Base-by-base conservation (phyloP, 2,113 vertebrate genomes). In the Climacteris rufus region DNA sequence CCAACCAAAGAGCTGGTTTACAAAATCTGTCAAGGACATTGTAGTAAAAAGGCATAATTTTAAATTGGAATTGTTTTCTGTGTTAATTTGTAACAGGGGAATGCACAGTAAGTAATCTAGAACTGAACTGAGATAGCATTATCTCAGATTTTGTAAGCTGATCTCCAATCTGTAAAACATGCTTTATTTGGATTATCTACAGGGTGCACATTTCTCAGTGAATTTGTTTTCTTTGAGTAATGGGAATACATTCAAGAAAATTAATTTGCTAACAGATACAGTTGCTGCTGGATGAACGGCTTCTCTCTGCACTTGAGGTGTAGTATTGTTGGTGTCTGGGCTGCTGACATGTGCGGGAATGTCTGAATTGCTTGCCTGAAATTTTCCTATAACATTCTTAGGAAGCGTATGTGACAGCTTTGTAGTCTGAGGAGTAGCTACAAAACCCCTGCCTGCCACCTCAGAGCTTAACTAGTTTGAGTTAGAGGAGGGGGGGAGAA, bases 121-220 rank as follows among this genome's bases (percentile, higher is more conserved):
- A 30, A 44, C 30, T 20, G 8, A 81, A 69, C 79, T 76, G 95
- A 87, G 64, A 69, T 72, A 95, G 64, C 82, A 75, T 91, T 95
- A 92, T 97, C 69, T 61, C 89, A 91, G 94, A 97, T 96, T 97
- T 96, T 94, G 81, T 84, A 21, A 89, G 93, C 95, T 96, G 91
- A 97, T 97, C 94, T 97, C 77, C 97, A 93, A 97, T 97, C 96
- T 97, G 91, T 95, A 97, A 97, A 97, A 95, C 86, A 91, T 25
- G 63, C 84, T 97, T 97, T 95, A 80, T 96, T 96, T 94, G 94
- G 89, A 97, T 97, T 97, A 97, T 95, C 97, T 96, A 77, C 90
- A 83, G 83, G 68, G 47, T 22, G 52, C 95, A 84, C 85, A 70
- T 86, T 96, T 96, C 91, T 93, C 82, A 89, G 80, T 86, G 83